phyloP scores from a whole-genome alignment of 2,797 vertebrate species.

The Percopsis omiscomaycus region DNA sequence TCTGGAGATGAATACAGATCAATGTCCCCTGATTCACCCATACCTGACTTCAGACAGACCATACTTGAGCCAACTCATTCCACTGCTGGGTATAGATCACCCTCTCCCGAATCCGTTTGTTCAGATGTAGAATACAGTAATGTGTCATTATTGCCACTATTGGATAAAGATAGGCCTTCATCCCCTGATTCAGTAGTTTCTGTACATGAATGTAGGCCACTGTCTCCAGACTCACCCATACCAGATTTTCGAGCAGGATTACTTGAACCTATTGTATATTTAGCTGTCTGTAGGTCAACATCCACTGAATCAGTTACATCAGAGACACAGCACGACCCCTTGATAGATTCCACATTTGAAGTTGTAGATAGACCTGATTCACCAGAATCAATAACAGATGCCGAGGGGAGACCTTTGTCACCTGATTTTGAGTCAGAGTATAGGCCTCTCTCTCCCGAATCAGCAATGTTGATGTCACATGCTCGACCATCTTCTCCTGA shows the following conservation, averaged over 20 bases:
- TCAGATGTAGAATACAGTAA: slow-evolving; percentile 32
- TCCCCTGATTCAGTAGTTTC: slow-evolving; percentile 28
- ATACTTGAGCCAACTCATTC: slow-evolving; percentile 1
- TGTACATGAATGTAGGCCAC: slow-evolving; percentile 6
- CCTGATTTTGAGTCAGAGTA: slow-evolving; percentile 43
- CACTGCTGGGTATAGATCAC: slow-evolving; percentile 12
- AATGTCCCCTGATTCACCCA: slow-evolving; percentile 59
- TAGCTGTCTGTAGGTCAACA: slow-evolving; percentile 43
- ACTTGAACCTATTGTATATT: slow-evolving; percentile 43
- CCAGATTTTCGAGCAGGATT: slow-evolving; percentile 12
- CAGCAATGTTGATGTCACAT: slow-evolving; percentile 27
- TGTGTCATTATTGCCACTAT: too few relatives aligned
- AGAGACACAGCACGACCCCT: slow-evolving; percentile 28
- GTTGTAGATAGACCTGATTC: slow-evolving; percentile 26
- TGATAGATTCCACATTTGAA: slow-evolving; percentile 5
- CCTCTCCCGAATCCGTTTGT: slow-evolving; percentile 20
- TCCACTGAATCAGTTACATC: slow-evolving; percentile 35
- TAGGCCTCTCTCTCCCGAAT: slow-evolving; percentile 34
- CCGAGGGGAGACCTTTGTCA: slow-evolving; percentile 31
- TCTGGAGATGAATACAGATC: slow-evolving; percentile 44
- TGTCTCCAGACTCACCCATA: slow-evolving; percentile 44
- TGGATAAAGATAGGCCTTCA: too few relatives aligned
- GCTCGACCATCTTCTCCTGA: slow-evolving; percentile 50
- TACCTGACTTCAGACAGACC: slow-evolving; percentile 43
- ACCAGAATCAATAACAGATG: slow-evolving; percentile 33